A percentile compares a stretch with the other conserved stretches of the same genome.
phyloP scores from a whole-genome alignment of 2,113 vertebrate species.

The Spilogale gracilis region DNA sequence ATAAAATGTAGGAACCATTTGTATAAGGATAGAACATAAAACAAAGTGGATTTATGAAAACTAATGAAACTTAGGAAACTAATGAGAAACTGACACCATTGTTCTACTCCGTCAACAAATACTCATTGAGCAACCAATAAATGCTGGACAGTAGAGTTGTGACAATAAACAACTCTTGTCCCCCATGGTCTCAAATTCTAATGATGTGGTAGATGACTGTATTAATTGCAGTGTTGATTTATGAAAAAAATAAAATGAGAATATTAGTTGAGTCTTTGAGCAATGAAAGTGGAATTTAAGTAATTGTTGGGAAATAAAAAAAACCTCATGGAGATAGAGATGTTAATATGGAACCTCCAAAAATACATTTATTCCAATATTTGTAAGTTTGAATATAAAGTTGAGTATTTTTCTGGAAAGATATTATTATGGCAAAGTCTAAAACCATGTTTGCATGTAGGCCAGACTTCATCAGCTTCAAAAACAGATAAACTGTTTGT shows the following conservation, averaged over 20 bases:
- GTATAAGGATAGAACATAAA: not conserved
- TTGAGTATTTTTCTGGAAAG: conserved; percentile 17
- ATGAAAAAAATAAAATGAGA: not conserved
- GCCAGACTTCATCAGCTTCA: not conserved
- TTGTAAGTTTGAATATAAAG: conserved; percentile 46
- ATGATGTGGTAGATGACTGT: not conserved
- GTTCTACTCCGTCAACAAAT: not conserved
- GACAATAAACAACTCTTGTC: not conserved
- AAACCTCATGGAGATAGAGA: not conserved
- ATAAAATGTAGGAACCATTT: not conserved
- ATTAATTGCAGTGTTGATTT: not conserved
- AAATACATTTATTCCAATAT: not conserved
- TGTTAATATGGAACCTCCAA: not conserved
- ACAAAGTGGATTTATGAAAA: not conserved
- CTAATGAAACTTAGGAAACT: not conserved
- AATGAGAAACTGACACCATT: not conserved
- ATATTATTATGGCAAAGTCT: not conserved
- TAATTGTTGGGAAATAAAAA: not conserved
- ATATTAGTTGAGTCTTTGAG: conserved; percentile 37
- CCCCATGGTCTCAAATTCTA: not conserved
- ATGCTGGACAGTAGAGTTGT: not conserved
- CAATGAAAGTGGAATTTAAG: conserved; percentile 17
- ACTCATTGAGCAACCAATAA: not conserved
- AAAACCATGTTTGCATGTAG: not conserved
- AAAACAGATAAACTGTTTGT: not conserved